Base-by-base conservation (phyloP, 2,888 invertebrate genomes). In the Andrena praecox region DNA sequence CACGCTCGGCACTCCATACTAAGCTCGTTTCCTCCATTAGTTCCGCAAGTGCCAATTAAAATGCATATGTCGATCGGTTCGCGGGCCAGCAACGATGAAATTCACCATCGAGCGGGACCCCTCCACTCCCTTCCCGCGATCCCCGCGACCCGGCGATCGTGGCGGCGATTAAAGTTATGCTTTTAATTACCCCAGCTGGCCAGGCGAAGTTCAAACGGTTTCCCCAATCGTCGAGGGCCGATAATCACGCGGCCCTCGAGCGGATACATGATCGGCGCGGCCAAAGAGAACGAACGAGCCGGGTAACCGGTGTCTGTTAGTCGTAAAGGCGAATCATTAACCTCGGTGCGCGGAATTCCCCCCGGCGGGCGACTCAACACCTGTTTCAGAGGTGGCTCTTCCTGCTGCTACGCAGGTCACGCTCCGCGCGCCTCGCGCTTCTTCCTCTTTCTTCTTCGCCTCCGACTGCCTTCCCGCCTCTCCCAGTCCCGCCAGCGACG, bases 271-370 rank as follows among this genome's bases (percentile, higher is more conserved):
- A 62, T 77, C 70, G 63, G 27, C 59, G 20, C 42, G 35, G 62
- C 29, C 29, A 60, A 70, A 81, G 70, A 56, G 69, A 85, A 74
- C 71, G 70, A 80, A 64, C 64, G 48, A 71, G 73, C 12, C 62
- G 33, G 31, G 62, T 54, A 73, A 78, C 80, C 71, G 70, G 80
- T 35, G 77, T 67, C 82, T 77, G 80, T 78, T 64, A 74, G 74
- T 84, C 83, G 84, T 85, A 89, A 88, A 89, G 68, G 78, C 79
- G 83, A 89, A 89, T 89, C 87, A 86, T 90, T 88, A 87, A 89
- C 87, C 84, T 88, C 84, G 64, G 71, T 62, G 79, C 82, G 63
- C 71, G 77, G 72, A 71, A 85, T 77, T 80, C 64, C 59, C 72
- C 62, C 72, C 60, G 52, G 72, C 72, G 69, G 80, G 68, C 69